These are phyloP conservation scores for Clistopyga incitator DNA, from an alignment of 2,888 invertebrate species.

Conservation along the genomic window DNA sequence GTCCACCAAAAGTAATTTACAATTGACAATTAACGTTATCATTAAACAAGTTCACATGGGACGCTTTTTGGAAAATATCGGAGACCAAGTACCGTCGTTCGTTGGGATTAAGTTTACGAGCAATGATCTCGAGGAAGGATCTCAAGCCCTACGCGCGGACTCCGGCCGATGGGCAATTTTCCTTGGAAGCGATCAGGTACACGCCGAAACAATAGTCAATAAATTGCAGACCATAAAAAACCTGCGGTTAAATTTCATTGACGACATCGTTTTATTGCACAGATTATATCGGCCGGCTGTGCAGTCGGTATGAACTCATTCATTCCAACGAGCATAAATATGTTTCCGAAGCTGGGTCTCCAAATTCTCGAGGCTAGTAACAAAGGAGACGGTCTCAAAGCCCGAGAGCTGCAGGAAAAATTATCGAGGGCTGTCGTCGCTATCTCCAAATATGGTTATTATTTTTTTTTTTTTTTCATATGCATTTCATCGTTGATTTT, in stretches of 20 bases:
- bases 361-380: conserved; percentile 86
- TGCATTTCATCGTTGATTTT: background rate
- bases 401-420: conserved; percentile 85
- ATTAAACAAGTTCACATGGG: conserved; percentile 90
- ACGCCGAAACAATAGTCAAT: background rate
- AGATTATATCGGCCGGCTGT: conserved; percentile 89
- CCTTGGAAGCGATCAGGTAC: conserved; percentile 89
- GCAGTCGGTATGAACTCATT: conserved; percentile 90
- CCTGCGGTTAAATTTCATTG: background rate
- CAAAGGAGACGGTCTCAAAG: conserved; percentile 84
- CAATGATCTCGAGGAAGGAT: conserved; percentile 89
- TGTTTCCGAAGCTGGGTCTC: conserved; percentile 87
- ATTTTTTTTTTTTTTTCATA: conserved; percentile 71
- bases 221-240: background rate
- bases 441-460: conserved; percentile 83
- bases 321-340: conserved; percentile 89
- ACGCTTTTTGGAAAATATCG: conserved; percentile 88
- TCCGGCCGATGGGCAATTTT: conserved; percentile 86
- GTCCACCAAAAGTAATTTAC: background rate
- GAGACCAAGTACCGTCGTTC: conserved; percentile 89
- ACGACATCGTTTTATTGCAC: conserved; percentile 78
- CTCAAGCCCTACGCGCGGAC: conserved; percentile 86
- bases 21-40: background rate
- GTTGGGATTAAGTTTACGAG: conserved; percentile 94
- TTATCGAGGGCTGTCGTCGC: conserved; percentile 79